Conservation (phyloP, 2,113 vertebrate genomes). For the Phycodurus eques region DNA sequence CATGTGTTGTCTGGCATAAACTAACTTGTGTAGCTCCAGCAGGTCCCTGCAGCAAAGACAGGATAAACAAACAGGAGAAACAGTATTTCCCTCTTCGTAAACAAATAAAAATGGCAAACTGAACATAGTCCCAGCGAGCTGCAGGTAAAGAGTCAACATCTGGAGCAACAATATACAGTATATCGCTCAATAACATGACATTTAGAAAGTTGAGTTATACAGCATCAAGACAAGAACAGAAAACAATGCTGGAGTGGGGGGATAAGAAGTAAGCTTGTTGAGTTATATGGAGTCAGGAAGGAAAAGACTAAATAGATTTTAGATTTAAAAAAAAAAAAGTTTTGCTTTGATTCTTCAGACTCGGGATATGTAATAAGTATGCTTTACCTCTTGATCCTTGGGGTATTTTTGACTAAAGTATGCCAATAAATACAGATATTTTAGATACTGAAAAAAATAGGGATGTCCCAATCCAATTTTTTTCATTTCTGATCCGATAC, state of each 20-base stretch:
- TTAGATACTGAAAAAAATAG: no score
- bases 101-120: slow-evolving; percentile 21
- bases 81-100: slow-evolving; percentile 24
- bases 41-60: slow-evolving; percentile 27
- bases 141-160: slow-evolving; percentile 40
- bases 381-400: no score
- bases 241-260: neutral
- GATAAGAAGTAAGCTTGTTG: neutral
- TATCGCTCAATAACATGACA: slow-evolving; percentile 21
- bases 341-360: no score
- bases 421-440: no score
- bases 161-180: slow-evolving; percentile 12
- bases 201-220: slow-evolving; percentile 10
- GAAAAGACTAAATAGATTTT: neutral
- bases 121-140: slow-evolving; percentile 34
- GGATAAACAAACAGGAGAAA: slow-evolving; percentile 39
- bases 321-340: no score
- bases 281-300: neutral
- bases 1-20: slow-evolving; percentile 25
- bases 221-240: neutral
- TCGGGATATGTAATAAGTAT: no score
- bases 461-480: no score
- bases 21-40: slow-evolving; percentile 37
- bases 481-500: no score
- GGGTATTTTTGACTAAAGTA: no score